Conservation (phyloP, 1,140 invertebrate genomes). For the Dinoponera quadriceps region DNA sequence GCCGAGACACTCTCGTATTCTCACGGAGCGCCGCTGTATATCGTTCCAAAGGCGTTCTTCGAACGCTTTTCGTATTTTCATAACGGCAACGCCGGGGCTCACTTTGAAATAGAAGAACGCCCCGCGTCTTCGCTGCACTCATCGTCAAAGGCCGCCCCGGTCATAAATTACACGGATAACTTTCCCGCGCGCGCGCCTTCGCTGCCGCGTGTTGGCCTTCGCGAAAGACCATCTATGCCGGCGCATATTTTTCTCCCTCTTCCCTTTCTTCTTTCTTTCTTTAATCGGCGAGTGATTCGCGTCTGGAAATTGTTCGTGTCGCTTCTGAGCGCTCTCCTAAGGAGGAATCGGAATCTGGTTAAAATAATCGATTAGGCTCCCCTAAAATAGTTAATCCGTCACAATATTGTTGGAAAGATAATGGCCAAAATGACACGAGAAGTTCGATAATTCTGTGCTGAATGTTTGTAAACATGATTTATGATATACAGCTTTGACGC, state of each 20-base stretch:
- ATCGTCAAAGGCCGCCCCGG: slow-evolving; percentile 49
- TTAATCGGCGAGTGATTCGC: not conserved
- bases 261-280: not conserved
- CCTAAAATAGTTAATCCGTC: too few species aligned
- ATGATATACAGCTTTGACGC: too few species aligned
- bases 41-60: not conserved
- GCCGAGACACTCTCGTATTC: not conserved
- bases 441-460: too few species aligned
- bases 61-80: slow-evolving; percentile 46
- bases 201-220: slow-evolving; percentile 16
- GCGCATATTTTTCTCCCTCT: too few species aligned
- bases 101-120: slow-evolving; percentile 52
- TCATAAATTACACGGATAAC: slow-evolving; percentile 72
- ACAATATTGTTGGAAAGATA: too few species aligned
- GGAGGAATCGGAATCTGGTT: too few species aligned
- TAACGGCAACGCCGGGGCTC: slow-evolving; percentile 39
- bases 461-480: too few species aligned
- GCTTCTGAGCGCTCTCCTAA: not conserved
- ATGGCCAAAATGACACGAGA: too few species aligned
- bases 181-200: slow-evolving; percentile 33
- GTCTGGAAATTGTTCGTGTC: not conserved
- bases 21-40: not conserved
- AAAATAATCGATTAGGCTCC: too few species aligned
- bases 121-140: slow-evolving; percentile 33
- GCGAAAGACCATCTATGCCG: not conserved